Conservation (phyloP, 2,113 vertebrate genomes). For the Cyanoderma ruficeps region DNA sequence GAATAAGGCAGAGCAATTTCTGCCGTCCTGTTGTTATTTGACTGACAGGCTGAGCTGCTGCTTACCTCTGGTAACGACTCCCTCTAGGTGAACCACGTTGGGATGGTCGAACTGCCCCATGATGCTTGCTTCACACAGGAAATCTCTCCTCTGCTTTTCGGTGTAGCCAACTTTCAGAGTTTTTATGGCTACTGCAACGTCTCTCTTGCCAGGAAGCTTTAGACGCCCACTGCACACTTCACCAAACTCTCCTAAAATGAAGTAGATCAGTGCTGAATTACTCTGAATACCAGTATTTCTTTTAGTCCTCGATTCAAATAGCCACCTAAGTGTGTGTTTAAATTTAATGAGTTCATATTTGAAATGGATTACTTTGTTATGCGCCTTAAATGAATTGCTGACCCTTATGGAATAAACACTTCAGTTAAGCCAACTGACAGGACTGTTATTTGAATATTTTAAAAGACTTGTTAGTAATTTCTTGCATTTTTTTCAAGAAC, state of each 20-base stretch:
- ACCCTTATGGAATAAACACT: neutral
- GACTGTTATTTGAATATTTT: neutral
- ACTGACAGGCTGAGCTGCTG: neutral
- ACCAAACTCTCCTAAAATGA: slow-evolving; percentile 91
- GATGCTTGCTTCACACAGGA: slow-evolving; percentile 97
- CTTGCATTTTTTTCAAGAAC: neutral
- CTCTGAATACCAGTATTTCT: neutral
- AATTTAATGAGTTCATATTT: neutral
- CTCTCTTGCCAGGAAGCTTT: slow-evolving; percentile 95
- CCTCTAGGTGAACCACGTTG: slow-evolving; percentile 96
- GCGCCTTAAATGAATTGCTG: neutral
- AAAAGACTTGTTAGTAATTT: neutral
- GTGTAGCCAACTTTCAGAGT: slow-evolving; percentile 97
- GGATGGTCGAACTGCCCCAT: slow-evolving; percentile 99
- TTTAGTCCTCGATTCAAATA: neutral
- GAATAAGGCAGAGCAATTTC: slow-evolving; percentile 16
- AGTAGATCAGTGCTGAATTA: neutral
- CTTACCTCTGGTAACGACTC: slow-evolving; percentile 95
- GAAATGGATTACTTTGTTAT: neutral
- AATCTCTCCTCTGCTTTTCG: slow-evolving; percentile 95
- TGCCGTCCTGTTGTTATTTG: neutral
- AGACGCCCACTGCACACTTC: slow-evolving; percentile 96
- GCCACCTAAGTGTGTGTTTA: neutral
- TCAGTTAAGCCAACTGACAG: neutral
- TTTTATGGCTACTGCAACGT: slow-evolving; percentile 94